phyloP scores from a whole-genome alignment of 2,113 vertebrate genomes.

The Mastomys natalensis region DNA sequence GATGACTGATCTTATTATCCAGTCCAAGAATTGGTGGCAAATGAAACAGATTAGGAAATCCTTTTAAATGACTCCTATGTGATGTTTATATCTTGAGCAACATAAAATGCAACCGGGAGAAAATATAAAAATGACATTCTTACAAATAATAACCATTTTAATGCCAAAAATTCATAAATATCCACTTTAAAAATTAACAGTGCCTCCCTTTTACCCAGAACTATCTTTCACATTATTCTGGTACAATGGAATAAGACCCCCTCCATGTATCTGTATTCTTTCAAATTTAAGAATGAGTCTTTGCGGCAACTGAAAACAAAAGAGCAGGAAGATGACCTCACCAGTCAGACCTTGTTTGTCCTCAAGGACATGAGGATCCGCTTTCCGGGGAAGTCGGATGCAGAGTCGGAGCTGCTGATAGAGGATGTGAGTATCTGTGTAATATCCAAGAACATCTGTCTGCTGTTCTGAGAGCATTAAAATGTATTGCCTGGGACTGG shows the following conservation, averaged over 20 bases:
- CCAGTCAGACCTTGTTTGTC: constrained; percentile 92
- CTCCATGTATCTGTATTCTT: constrained; percentile 77
- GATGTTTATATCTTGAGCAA: constrained; percentile 43
- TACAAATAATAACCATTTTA: constrained; percentile 25
- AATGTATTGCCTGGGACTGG: neutral
- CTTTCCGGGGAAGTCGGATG: constrained; percentile 96
- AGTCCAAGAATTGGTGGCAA: constrained; percentile 20
- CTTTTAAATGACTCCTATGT: constrained; percentile 55
- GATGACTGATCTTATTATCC: neutral
- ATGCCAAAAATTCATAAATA: constrained; percentile 28
- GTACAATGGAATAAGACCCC: constrained; percentile 73
- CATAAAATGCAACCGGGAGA: constrained; percentile 3
- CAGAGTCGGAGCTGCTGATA: constrained; percentile 94
- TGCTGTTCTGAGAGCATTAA: constrained; percentile 12
- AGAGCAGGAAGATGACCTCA: constrained; percentile 94
- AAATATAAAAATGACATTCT: constrained; percentile 24
- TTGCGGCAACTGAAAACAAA: constrained; percentile 92
- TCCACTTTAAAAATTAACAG: constrained; percentile 46
- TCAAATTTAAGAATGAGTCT: constrained; percentile 90
- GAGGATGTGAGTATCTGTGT: constrained; percentile 92
- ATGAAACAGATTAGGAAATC: neutral
- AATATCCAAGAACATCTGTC: constrained; percentile 1
- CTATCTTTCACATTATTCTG: constrained; percentile 75
- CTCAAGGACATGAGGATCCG: constrained; percentile 96
- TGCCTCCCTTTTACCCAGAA: constrained; percentile 75